Evolutionary conservation across 2,888 invertebrate species (phyloP).

Genomic region (Drosophila kanekoi): DNA sequence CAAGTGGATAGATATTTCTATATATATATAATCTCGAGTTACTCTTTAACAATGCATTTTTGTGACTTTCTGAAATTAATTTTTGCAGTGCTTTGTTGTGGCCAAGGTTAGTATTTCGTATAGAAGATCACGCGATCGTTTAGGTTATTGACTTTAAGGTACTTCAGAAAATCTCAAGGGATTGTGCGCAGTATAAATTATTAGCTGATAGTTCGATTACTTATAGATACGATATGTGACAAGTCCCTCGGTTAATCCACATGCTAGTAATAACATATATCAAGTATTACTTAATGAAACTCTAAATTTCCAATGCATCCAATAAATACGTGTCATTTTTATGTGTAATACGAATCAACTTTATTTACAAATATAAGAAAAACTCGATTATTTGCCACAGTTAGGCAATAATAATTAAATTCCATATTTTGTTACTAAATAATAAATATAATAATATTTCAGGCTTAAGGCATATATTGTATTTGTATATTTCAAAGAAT

Average conservation of each 20-base stretch:
- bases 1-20: slow-evolving; percentile 10
- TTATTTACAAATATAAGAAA: too few relatives aligned
- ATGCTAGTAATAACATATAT: too few relatives aligned
- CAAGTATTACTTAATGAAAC: too few relatives aligned
- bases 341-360: too few relatives aligned
- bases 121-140: slow-evolving; percentile 6
- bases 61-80: slow-evolving; percentile 44
- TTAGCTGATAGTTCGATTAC: neutral
- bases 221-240: slow-evolving; percentile 8
- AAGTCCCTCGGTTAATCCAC: neutral
- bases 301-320: too few relatives aligned
- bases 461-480: too few relatives aligned
- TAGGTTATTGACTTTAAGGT: slow-evolving; percentile 21
- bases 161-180: slow-evolving; percentile 7
- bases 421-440: too few relatives aligned
- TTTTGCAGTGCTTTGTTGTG: slow-evolving; percentile 36
- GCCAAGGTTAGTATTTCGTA: slow-evolving; percentile 64
- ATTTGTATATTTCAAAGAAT: too few relatives aligned
- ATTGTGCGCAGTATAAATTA: slow-evolving; percentile 15
- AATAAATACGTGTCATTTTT: too few relatives aligned
- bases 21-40: neutral
- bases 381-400: too few relatives aligned
- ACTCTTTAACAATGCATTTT: slow-evolving; percentile 48
- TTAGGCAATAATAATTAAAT: too few relatives aligned
- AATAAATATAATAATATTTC: too few relatives aligned